These are phyloP conservation scores for Limnephilus auricula DNA, from an alignment of 2,888 invertebrate species.

Conservation along the genomic window DNA sequence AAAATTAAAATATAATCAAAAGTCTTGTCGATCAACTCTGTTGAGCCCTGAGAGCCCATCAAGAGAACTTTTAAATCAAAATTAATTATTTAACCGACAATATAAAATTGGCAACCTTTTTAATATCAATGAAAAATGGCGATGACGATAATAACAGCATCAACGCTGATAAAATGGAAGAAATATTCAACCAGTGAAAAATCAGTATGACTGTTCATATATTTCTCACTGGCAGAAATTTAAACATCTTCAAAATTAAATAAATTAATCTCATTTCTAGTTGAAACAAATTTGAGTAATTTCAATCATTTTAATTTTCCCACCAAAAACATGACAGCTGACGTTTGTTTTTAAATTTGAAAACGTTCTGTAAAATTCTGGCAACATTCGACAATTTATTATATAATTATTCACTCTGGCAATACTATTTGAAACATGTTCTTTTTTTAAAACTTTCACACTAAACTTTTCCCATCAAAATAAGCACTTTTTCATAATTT, in stretches of 20 bases:
- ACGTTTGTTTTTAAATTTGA: not conserved
- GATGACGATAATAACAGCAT: not conserved
- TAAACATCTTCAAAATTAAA: not conserved
- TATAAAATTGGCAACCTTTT: not conserved
- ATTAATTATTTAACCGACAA: conserved; percentile 24
- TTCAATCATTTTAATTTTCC: not conserved
- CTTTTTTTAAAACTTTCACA: not conserved
- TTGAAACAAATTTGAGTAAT: not conserved
- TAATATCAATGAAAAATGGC: not conserved
- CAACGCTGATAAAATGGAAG: not conserved
- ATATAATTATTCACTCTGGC: not conserved
- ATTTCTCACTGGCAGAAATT: not conserved
- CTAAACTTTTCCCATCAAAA: not conserved
- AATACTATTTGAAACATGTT: not conserved
- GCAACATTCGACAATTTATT: not conserved
- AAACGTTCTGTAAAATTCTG: not conserved
- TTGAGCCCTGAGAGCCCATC: conserved; percentile 65
- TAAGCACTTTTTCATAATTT: not conserved
- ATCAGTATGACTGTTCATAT: not conserved
- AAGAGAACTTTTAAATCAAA: conserved; percentile 62
- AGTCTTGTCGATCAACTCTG: conserved; percentile 61
- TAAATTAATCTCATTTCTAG: not conserved
- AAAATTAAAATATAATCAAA: conserved; percentile 48
- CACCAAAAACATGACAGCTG: not conserved
- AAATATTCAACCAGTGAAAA: not conserved